Conservation (phyloP, 2,113 vertebrate species). For the Muntiacus muntjak region DNA sequence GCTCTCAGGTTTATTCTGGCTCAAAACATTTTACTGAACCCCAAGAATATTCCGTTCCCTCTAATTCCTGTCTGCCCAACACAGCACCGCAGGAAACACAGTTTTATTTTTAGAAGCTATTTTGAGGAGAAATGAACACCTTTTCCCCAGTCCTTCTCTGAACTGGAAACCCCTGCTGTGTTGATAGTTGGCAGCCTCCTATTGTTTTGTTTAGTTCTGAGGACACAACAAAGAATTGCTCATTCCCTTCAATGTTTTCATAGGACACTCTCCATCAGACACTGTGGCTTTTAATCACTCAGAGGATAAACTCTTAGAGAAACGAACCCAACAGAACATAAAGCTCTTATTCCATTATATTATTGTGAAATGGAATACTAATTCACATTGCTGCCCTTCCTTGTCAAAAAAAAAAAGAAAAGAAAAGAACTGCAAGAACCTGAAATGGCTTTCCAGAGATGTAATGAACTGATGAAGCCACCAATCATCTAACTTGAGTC, state of each 20-base stretch:
- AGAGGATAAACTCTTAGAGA: background rate
- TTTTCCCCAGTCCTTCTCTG: background rate
- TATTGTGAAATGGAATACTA: constrained; percentile 1
- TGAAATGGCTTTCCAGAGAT: background rate
- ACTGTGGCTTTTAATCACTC: background rate
- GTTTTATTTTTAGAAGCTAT: constrained; percentile 40
- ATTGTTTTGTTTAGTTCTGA: background rate
- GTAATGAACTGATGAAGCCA: background rate
- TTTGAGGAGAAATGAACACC: constrained; percentile 35
- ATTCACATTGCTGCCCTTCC: background rate
- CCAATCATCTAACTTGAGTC: background rate
- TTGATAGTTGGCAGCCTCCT: background rate
- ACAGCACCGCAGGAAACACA: background rate
- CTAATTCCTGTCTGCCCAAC: background rate
- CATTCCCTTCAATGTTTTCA: background rate
- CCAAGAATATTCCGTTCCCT: constrained; percentile 23
- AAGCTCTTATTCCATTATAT: background rate
- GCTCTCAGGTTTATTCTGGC: background rate
- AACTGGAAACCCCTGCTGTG: background rate
- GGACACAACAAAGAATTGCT: background rate
- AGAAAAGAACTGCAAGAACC: background rate
- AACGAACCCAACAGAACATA: background rate
- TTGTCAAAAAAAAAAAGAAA: background rate
- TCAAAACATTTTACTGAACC: constrained; percentile 15
- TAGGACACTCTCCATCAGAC: background rate